Evolutionary conservation across 2,888 invertebrate species (phyloP).

Genomic region (Phorcus lineatus): DNA sequence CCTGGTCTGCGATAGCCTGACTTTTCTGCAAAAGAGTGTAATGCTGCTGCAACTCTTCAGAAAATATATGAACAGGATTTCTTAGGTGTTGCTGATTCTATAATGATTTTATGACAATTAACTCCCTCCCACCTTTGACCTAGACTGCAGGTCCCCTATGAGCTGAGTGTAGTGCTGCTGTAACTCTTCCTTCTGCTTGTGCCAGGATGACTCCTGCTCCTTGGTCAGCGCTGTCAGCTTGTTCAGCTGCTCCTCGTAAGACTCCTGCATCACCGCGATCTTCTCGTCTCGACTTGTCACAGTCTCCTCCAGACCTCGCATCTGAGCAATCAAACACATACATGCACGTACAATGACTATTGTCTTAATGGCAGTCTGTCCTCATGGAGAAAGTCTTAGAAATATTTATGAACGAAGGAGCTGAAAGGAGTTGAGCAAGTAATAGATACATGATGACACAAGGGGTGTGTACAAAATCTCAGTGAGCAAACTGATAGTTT

Average conservation of each 20-base stretch:
- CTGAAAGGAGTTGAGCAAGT: too few relatives aligned
- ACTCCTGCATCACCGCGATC: conserved; percentile 58
- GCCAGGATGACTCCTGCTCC: conserved; percentile 68
- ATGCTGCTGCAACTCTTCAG: too few relatives aligned
- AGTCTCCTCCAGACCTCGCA: conserved; percentile 56
- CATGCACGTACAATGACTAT: too few relatives aligned
- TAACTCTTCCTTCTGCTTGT: conserved; percentile 70
- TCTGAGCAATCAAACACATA: conserved; percentile 40
- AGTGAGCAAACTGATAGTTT: too few relatives aligned
- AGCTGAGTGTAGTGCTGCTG: conserved; percentile 70
- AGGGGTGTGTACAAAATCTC: too few relatives aligned
- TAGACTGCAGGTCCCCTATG: conserved; percentile 66
- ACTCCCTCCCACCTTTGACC: conserved; percentile 59
- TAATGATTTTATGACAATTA: not conserved
- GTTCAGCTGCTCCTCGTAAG: conserved; percentile 68
- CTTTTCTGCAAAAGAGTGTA: conserved; percentile 71
- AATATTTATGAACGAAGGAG: too few relatives aligned
- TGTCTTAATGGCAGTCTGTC: too few relatives aligned
- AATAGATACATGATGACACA: too few relatives aligned
- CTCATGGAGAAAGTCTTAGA: too few relatives aligned
- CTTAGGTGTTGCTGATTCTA: too few relatives aligned
- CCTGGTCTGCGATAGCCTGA: conserved; percentile 71
- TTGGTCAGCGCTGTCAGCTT: conserved; percentile 64
- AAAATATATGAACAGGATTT: too few relatives aligned
- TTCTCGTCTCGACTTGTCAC: conserved; percentile 57